These are phyloP conservation scores for Adrianichthys oophorus DNA, from an alignment of 2,797 vertebrate genomes.

Conservation along the genomic window DNA sequence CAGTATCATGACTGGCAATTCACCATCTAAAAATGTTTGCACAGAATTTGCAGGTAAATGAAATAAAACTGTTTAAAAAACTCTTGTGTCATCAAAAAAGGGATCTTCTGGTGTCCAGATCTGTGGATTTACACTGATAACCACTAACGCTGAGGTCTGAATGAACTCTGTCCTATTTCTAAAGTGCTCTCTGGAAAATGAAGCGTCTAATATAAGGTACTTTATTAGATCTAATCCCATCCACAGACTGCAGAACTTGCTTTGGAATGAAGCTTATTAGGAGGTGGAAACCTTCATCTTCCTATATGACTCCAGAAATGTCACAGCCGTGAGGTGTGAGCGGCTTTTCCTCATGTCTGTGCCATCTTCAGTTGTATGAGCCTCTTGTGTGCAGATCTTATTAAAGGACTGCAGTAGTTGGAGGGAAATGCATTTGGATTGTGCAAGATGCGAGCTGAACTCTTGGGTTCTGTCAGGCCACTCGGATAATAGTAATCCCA, in stretches of 20 bases:
- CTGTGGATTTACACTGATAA: conserved; percentile 1
- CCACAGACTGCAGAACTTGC: conserved; percentile 19
- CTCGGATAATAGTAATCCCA: conserved; percentile 56
- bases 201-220: conserved; percentile 20
- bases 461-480: conserved; percentile 27
- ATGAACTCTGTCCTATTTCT: conserved; percentile 23
- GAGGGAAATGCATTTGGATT: too few relatives aligned
- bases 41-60: too few relatives aligned
- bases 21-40: too few relatives aligned
- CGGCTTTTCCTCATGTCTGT: conserved; percentile 29
- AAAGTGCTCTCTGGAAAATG: conserved; percentile 19
- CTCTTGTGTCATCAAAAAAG: too few relatives aligned
- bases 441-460: conserved; percentile 19
- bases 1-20: too few relatives aligned
- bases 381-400: conserved; percentile 31
- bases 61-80: too few relatives aligned
- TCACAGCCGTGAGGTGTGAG: conserved; percentile 33
- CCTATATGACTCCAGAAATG: conserved; percentile 20
- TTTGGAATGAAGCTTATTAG: conserved; percentile 35
- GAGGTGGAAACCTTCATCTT: conserved; percentile 28
- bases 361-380: conserved; percentile 30
- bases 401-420: conserved; percentile 18
- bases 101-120: too few relatives aligned
- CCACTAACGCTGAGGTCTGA: conserved; percentile 41
- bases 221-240: conserved; percentile 11